Conservation (phyloP, 2,797 vertebrate genomes). For the Balearica regulorum region DNA sequence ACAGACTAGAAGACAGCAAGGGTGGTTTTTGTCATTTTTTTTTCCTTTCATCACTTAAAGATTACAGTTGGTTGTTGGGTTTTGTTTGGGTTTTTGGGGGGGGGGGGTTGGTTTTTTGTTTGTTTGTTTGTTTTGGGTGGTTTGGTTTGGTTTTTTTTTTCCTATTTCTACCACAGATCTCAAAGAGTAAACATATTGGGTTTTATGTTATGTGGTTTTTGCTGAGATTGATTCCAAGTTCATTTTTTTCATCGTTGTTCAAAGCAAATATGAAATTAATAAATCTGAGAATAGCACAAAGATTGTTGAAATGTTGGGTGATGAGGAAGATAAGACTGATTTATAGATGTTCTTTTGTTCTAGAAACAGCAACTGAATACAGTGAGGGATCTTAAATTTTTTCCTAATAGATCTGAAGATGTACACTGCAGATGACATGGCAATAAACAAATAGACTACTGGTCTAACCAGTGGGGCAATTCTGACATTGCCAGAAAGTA, state of each 20-base stretch:
- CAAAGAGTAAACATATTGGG: accelerated
- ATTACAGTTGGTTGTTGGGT: too few relatives aligned
- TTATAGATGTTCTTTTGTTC: background rate
- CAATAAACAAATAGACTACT: background rate
- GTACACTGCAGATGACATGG: background rate
- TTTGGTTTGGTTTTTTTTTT: background rate
- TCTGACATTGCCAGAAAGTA: background rate
- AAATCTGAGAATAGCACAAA: background rate
- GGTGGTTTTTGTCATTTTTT: background rate
- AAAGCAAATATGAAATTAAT: background rate
- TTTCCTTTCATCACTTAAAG: too few relatives aligned
- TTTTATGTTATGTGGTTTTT: background rate
- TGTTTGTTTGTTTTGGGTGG: too few relatives aligned
- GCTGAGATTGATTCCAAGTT: background rate
- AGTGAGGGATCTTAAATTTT: background rate
- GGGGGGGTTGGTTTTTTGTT: too few relatives aligned
- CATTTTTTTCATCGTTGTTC: background rate
- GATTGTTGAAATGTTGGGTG: background rate
- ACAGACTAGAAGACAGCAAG: background rate
- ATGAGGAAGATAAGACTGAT: background rate
- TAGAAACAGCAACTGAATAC: background rate
- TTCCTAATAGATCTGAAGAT: background rate
- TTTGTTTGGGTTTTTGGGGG: too few relatives aligned
- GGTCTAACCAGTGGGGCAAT: background rate
- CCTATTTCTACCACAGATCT: background rate